A percentile compares a stretch with the other conserved stretches of the same genome.
Conservation (phyloP, 2,888 invertebrate species). For the Temnothorax ravouxi region DNA sequence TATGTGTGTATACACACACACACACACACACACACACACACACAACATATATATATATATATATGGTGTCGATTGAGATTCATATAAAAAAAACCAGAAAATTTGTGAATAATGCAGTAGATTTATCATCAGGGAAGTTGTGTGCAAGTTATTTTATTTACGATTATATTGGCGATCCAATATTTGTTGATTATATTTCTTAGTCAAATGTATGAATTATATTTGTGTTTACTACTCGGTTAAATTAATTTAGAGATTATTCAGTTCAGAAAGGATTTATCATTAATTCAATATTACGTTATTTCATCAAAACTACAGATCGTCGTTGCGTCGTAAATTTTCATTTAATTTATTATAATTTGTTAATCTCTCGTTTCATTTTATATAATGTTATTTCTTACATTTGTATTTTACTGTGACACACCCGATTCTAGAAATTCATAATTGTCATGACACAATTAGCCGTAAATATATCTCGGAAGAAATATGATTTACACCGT, state of each 20-base stretch:
- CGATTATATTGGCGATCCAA: neutral
- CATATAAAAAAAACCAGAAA: neutral
- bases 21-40: too few species aligned
- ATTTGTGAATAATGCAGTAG: neutral
- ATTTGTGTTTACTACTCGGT: neutral
- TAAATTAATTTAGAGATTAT: conserved; percentile 34
- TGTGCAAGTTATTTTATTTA: conserved; percentile 17
- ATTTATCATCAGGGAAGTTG: neutral
- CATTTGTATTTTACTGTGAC: neutral
- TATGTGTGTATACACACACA: too few species aligned
- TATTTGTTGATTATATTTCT: conserved; percentile 8
- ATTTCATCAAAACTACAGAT: neutral
- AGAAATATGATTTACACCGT: neutral
- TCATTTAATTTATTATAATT: conserved; percentile 8
- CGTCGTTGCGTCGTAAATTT: neutral
- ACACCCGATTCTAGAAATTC: neutral
- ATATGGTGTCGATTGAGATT: neutral
- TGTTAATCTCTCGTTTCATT: neutral
- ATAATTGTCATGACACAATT: neutral
- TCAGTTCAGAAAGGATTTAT: neutral
- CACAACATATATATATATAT: too few species aligned
- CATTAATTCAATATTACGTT: neutral
- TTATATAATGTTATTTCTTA: neutral
- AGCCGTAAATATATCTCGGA: neutral
- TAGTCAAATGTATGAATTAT: conserved; percentile 19